A percentile compares a stretch with the other conserved stretches of the same genome.
phyloP scores from a whole-genome alignment of 2,797 vertebrate species.

The Chrysocyon brachyurus region DNA sequence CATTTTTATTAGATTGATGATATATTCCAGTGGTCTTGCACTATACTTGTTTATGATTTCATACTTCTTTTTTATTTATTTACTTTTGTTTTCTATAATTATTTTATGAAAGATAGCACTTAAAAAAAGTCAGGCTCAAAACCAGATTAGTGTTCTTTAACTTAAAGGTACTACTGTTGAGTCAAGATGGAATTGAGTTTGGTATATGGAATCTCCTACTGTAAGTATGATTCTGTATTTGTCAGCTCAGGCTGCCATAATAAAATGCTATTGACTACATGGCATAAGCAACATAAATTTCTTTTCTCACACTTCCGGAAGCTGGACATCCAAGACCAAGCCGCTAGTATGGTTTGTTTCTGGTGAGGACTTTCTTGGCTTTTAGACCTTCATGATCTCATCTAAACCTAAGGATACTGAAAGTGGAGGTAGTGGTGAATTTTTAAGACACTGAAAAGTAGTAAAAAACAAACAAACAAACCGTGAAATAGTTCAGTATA shows the following conservation, averaged over 20 bases:
- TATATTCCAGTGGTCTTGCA: neutral
- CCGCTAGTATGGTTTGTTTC: neutral
- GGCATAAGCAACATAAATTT: neutral
- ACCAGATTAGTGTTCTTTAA: conserved; percentile 38
- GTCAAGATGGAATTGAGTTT: neutral
- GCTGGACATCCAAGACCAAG: neutral
- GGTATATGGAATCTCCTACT: neutral
- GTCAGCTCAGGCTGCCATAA: neutral
- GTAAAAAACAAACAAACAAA: neutral
- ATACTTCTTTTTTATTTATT: neutral
- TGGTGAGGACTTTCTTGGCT: neutral
- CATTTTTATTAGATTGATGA: conserved; percentile 45
- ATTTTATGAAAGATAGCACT: conserved; percentile 10
- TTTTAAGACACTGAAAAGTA: neutral
- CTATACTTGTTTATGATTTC: neutral
- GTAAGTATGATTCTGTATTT: neutral
- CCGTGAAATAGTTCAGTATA: neutral
- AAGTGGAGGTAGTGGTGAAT: neutral
- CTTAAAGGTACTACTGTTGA: conserved; percentile 9
- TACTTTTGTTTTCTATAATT: conserved; percentile 42
- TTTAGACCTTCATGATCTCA: neutral
- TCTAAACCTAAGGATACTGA: neutral
- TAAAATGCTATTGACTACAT: neutral
- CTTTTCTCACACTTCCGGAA: neutral
- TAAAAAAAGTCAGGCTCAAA: neutral